Evolutionary conservation across 2,113 vertebrate genomes (phyloP).

Genomic region (Colossoma macropomum): DNA sequence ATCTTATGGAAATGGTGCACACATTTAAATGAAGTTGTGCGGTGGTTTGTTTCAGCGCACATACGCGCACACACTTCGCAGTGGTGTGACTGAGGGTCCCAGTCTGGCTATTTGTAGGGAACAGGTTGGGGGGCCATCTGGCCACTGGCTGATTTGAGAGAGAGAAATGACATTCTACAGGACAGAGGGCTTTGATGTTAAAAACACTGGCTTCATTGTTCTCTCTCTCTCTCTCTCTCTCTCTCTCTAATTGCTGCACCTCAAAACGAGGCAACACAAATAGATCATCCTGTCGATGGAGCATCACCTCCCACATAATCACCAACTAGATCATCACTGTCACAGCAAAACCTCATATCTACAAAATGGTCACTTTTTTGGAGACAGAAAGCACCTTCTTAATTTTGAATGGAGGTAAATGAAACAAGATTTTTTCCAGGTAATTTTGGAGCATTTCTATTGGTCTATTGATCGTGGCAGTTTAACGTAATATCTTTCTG

Average conservation of each 20-base stretch:
- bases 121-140: slow-evolving; percentile 60
- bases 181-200: slow-evolving; percentile 59
- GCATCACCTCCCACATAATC: slow-evolving; percentile 33
- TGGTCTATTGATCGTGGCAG: too few relatives aligned
- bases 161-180: slow-evolving; percentile 55
- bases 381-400: too few relatives aligned
- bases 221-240: slow-evolving; percentile 13
- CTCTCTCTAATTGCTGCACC: background rate
- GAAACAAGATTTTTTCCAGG: too few relatives aligned
- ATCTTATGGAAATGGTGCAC: too few relatives aligned
- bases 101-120: slow-evolving; percentile 45
- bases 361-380: too few relatives aligned
- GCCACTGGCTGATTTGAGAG: slow-evolving; percentile 47
- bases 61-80: slow-evolving; percentile 4
- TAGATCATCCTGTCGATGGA: slow-evolving; percentile 12
- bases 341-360: too few relatives aligned
- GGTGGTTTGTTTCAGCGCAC: background rate
- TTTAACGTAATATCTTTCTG: too few relatives aligned
- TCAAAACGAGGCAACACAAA: slow-evolving; percentile 11
- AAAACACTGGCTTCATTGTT: slow-evolving; percentile 53
- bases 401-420: too few relatives aligned
- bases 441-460: too few relatives aligned
- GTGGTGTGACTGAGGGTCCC: slow-evolving; percentile 27
- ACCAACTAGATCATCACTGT: too few relatives aligned
- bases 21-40: background rate